A percentile compares a stretch with the other conserved stretches of the same genome.
Conservation (phyloP, 2,888 invertebrate genomes). For the Gonocerus acuteangulatus region DNA sequence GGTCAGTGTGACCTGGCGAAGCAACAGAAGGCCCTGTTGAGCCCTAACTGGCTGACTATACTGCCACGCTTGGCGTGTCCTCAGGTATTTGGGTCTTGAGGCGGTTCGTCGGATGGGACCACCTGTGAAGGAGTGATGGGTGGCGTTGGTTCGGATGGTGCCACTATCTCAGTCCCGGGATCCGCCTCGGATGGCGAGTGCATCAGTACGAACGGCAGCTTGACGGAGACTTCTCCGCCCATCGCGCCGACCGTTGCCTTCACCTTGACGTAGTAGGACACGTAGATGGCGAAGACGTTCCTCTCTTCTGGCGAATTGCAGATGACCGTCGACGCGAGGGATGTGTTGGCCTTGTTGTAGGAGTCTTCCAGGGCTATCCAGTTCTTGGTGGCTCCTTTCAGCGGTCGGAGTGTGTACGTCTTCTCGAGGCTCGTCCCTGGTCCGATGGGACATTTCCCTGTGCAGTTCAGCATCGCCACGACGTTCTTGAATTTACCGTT, state of each 20-base stretch:
- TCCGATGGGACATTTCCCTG: conserved; percentile 56
- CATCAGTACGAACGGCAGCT: conserved; percentile 71
- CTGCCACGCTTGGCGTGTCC: conserved; percentile 31
- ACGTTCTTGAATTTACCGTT: conserved; percentile 90
- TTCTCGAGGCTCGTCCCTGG: conserved; percentile 54
- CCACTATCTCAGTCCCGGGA: conserved; percentile 28
- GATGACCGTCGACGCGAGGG: conserved; percentile 52
- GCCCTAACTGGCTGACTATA: conserved; percentile 33
- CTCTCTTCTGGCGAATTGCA: conserved; percentile 60
- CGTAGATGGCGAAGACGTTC: conserved; percentile 84
- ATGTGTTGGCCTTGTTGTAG: conserved; percentile 56
- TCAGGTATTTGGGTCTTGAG: conserved; percentile 27
- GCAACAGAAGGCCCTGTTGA: conserved; percentile 37
- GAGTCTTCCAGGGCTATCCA: conserved; percentile 88
- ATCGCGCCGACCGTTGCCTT: conserved; percentile 72
- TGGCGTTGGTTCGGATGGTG: conserved; percentile 26
- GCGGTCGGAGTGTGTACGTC: conserved; percentile 60
- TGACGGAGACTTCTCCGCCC: conserved; percentile 67
- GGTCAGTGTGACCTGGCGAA: conserved; percentile 30
- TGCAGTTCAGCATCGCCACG: conserved; percentile 61
- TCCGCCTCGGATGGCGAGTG: conserved; percentile 62
- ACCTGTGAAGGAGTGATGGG: conserved; percentile 11
- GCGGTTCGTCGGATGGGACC: conserved; percentile 11
- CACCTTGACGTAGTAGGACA: conserved; percentile 82
- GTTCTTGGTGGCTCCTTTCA: conserved; percentile 73